Conservation (phyloP, 2,113 vertebrate genomes). For the Cyprinodon variegatus region DNA sequence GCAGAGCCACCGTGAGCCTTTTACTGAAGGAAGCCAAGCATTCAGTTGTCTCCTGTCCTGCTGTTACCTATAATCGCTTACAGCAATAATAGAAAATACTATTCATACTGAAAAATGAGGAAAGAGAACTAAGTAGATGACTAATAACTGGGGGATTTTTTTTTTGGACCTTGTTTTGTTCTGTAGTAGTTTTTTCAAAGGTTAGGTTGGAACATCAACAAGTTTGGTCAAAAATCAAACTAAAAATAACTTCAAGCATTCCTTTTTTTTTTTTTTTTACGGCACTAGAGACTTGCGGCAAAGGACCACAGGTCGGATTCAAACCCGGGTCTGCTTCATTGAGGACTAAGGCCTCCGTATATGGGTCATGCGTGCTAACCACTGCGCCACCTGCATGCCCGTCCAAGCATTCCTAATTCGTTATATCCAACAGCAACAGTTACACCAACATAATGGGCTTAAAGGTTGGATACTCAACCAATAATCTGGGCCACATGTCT, state of each 20-base stretch:
- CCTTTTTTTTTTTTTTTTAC: too few relatives aligned
- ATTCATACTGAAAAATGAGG: background rate
- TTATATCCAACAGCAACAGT: conserved; percentile 13
- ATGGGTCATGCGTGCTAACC: too few relatives aligned
- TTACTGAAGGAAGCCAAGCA: conserved; percentile 39
- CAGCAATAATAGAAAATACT: conserved; percentile 21
- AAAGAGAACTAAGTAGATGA: background rate
- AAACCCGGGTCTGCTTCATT: too few relatives aligned
- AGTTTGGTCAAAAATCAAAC: conserved; percentile 6
- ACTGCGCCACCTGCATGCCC: too few relatives aligned
- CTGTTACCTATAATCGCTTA: conserved; percentile 13
- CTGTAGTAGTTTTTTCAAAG: background rate
- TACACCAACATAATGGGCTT: background rate
- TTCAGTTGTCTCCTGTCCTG: conserved; percentile 20
- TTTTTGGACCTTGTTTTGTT: background rate
- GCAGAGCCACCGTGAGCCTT: conserved; percentile 46
- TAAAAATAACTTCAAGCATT: too few relatives aligned
- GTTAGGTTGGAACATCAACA: background rate
- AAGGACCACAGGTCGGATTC: too few relatives aligned
- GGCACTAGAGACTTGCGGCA: too few relatives aligned
- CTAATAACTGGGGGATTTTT: background rate
- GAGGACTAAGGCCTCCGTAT: too few relatives aligned
- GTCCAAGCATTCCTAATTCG: conserved; percentile 1
- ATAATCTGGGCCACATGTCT: background rate
- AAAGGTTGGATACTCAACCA: background rate